Conservation (phyloP, 1,140 invertebrate species). For the Pseudomyrmex sp. region DNA sequence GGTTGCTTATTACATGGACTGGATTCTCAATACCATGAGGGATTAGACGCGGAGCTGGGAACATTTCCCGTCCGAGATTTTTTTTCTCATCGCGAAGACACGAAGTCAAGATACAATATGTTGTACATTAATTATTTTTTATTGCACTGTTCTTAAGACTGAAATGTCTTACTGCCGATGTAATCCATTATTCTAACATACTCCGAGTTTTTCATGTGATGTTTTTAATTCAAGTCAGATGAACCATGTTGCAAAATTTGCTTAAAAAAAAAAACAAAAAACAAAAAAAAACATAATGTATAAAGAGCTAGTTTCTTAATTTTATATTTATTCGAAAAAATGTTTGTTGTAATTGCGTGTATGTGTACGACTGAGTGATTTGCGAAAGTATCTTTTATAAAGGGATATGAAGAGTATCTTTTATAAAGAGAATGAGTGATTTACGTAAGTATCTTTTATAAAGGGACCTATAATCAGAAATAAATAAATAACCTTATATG, state of each 20-base stretch:
- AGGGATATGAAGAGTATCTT: not conserved
- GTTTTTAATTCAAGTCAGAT: not conserved
- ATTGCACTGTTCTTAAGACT: not conserved
- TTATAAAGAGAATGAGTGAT: not conserved
- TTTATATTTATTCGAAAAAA: no score
- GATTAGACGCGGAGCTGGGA: constrained; percentile 50
- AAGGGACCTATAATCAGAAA: not conserved
- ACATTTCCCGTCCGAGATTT: not conserved
- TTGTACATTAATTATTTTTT: not conserved
- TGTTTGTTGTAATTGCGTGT: no score
- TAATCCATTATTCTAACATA: constrained; percentile 4
- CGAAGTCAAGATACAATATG: not conserved
- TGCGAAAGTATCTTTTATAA: no score
- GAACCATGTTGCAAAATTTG: no score
- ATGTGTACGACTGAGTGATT: no score
- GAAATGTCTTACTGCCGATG: constrained; percentile 3
- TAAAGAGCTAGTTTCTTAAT: no score
- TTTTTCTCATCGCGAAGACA: no score
- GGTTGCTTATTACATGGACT: constrained; percentile 87
- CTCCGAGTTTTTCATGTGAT: not conserved
- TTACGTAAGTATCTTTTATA: no score
- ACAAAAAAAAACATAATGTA: no score
- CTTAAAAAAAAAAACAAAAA: no score
- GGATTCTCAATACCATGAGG: constrained; percentile 87
- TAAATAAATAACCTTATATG: not conserved